Percentiles rank a stretch among this genome's conserved stretches.
Conservation (phyloP, 2,888 invertebrate genomes). For the Drepanosiphum platanoidis region DNA sequence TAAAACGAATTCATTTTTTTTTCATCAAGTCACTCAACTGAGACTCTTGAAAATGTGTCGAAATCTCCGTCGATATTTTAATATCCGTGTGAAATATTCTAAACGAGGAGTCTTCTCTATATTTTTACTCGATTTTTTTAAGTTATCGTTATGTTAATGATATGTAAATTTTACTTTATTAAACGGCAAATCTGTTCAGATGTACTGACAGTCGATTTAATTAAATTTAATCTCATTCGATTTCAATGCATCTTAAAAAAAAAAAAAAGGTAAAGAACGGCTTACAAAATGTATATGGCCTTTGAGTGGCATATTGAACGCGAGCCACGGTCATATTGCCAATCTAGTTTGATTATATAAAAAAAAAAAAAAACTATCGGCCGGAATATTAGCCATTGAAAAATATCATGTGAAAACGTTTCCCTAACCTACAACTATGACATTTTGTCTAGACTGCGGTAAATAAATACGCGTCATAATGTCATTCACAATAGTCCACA, state of each 20-base stretch:
- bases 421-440: neutral
- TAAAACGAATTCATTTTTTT: too few species aligned
- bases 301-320: neutral
- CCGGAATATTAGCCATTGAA: neutral
- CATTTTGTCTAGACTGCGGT: neutral
- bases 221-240: neutral
- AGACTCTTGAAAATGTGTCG: too few species aligned
- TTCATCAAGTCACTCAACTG: too few species aligned
- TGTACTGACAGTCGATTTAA: neutral
- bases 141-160: neutral
- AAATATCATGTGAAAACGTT: neutral
- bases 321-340: neutral
- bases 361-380: neutral
- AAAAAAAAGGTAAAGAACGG: neutral
- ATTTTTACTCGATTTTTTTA: neutral
- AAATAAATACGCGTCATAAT: neutral
- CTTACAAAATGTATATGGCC: neutral
- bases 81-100: too few species aligned
- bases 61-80: too few species aligned
- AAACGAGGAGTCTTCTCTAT: too few species aligned
- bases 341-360: neutral
- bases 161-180: conserved; percentile 20
- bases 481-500: neutral
- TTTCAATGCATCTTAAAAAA: neutral
- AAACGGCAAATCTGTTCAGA: neutral